Evolutionary conservation across 2,888 invertebrate genomes (phyloP).

Genomic region (Lithodes maja): DNA sequence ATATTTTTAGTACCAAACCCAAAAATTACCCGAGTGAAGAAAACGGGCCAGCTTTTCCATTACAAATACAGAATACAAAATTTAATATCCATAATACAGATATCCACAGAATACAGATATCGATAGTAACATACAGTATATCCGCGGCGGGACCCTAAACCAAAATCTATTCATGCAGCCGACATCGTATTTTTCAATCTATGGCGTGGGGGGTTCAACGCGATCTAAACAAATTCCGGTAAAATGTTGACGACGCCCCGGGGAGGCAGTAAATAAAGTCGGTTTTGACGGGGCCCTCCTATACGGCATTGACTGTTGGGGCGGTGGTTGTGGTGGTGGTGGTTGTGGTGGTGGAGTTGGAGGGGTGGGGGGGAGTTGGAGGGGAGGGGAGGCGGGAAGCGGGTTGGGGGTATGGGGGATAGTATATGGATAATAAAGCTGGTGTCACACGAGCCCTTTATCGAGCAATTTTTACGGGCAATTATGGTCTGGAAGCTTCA

Average conservation of each 20-base stretch:
- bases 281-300: not conserved
- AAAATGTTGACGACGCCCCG: not conserved
- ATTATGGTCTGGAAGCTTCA: no score
- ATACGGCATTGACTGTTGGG: conserved; percentile 10
- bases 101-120: not conserved
- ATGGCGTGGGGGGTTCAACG: not conserved
- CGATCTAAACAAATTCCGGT: not conserved
- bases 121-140: not conserved
- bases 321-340: not conserved
- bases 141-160: conserved; percentile 2
- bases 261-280: conserved; percentile 18
- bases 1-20: no score
- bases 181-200: conserved; percentile 22
- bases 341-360: not conserved
- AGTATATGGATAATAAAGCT: no score
- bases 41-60: no score
- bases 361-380: not conserved
- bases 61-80: no score
- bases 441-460: no score
- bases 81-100: no score
- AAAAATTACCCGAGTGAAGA: no score
- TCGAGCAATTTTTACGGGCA: no score
- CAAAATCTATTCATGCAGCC: conserved; percentile 2
- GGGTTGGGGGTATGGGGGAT: not conserved
- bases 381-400: not conserved